Base-by-base conservation (phyloP, 2,797 vertebrate species). In the Chiroxiphia lanceolata region DNA sequence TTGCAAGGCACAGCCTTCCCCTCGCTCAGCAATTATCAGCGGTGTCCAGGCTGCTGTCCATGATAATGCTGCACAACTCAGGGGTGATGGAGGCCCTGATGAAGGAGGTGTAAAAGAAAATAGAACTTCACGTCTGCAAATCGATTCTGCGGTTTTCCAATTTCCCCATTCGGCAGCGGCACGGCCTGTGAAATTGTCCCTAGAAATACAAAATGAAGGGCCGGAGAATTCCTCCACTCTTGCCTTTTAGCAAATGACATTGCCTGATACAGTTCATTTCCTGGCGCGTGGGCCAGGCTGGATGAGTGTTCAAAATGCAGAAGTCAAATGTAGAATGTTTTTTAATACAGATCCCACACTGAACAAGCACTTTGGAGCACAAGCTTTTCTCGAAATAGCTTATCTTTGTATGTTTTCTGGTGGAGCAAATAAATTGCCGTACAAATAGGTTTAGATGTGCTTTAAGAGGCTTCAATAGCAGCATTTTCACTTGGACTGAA, bases 151-250 rank as follows among this genome's bases (percentile, higher is more conserved):
- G 96, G 97, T 98, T 98, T 98, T 98, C 98, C 98, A 98, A 98
- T 99, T 98, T 98, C 98, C 98, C 96, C 97, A 48, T 97, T 98
- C 97, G 93, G 97, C 97, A 75, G 71, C 85, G 96, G 97, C 96
- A 93, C 27, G 29, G 98, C 95, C 98, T 99, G 98, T 98, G 98
- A 99, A 99, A 99, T 98, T 99, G 98, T 98, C 97, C 98, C 97
- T 92, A 90, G 97, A 97, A 97, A 84, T 97, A 96, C 95, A 96
- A 98, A 98, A 98, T 78, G 97, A 98, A 97, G 98, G 89, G 96
- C 94, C 65, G 88, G 97, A 97, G 97, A 97, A 97, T 98, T 97
- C 97, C 97, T 96, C 92, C 91, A 83, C 93, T 94, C 93, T 93
- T 91, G 87, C 95, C 96, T 97, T 98, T 98, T 97, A 98, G 86